Base-by-base conservation (phyloP, 2,797 vertebrate species). In the Sebastes flavidus region DNA sequence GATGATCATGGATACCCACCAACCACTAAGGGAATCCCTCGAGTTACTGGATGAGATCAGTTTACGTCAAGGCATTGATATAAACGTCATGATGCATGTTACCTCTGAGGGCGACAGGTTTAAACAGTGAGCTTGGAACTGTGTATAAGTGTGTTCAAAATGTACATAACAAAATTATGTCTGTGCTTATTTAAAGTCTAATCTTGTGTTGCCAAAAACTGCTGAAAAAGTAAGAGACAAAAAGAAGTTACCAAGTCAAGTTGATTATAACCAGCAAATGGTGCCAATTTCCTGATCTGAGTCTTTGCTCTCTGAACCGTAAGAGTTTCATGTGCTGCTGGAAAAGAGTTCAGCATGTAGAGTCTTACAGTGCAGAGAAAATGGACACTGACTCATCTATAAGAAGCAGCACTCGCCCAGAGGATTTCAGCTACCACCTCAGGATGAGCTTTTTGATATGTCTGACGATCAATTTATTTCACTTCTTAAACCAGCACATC, bases 261-360 rank as follows among this genome's bases (percentile, higher is more conserved):
- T 2, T 74, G 5, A 56, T 73, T 60, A 58, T 27, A 55, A 12
- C 2, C 16, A 58, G 2, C 20, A 11, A 9, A 9, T 24, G 11
- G 13, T 75, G 60, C 29, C 22, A 65, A n/a, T 56, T 16, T 58
- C n/a, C 29, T 59, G 14, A 52, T 62, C 6, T 29, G n/a, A 32
- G 24, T 79, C 52, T 27, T 46, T 54, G 30, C 74, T 78, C 85
- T 85, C 88, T 86, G 80, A 93, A 94, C 91, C 92, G 92, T 93
- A 91, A 91, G 89, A 84, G 87, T 93, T 89, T 89, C 86, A 92
- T 92, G 84, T 92, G 92, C 93, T 93, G 93, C 86, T 88, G 42
- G 25, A 70, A 29, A 42, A 3, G 34, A 69, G 65, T 34, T 78
- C 84, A 86, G 88, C 88, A 90, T 87, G 75, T 90, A 72, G 75